Base-by-base conservation (phyloP, 1,140 invertebrate species). In the Oedothorax gibbosus region DNA sequence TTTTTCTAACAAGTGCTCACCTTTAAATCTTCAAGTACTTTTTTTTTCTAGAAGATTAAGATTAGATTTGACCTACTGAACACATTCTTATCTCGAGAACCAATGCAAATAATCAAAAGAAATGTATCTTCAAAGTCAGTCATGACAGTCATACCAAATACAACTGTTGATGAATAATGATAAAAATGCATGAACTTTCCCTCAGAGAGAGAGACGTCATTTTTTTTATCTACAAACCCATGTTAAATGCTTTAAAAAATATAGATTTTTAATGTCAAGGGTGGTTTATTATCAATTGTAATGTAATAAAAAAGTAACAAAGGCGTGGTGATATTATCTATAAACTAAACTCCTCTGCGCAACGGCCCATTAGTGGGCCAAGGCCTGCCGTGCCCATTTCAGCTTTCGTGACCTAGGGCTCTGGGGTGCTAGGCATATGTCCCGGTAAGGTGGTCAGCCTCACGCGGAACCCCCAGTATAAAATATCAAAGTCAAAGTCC, bases 151-250 rank as follows among this genome's bases (percentile, higher is more conserved):
- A n/a, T 21, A 51, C 53, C 15, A 71, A 71, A 71, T 51, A 71
- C 72, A 75, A 75, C 72, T 75, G 12, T 15, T 75, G 71, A 56
- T 20, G 21, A 66, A 21, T 18, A 66, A 60, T 60, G 57, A 75
- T 66, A 54, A 68, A 14, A 50, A 51, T 66, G 57, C 20, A 79
- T 56, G 77, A 79, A 79, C 77, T 79, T 79, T 79, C 64, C 53
- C n/a, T 79, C 54, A 66, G n/a, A n/a, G n/a, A n/a, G n/a, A n/a
- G n/a, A n/a, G 62, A 79, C 77, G 77, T 79, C 77, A 79, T 51
- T 3, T 3, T n/a, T n/a, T 12, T 14, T 79, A 79, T 79, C 77
- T 9, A n/a, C 20, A 21, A 57, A 12, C 54, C 35, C 72, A 21
- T 75, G 56, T 18, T 18, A 62, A 62, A 12, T 62, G 3, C 57